Base-by-base conservation (phyloP, 2,797 vertebrate species). In the Morus bassanus region DNA sequence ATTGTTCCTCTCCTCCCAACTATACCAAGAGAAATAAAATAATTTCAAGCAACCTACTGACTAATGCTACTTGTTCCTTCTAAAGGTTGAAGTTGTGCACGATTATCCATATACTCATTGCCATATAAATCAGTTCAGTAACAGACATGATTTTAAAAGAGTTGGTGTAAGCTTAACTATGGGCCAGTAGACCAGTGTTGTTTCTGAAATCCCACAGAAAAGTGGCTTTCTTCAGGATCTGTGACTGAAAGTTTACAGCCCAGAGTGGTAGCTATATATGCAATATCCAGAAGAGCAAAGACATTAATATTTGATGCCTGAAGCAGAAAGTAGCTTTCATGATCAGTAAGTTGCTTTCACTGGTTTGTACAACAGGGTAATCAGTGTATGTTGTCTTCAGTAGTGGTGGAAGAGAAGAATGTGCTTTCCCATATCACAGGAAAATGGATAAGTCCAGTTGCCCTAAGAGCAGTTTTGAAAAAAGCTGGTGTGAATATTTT, bases 401-500 rank as follows among this genome's bases (percentile, higher is more conserved):
- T 98, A 45, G 82, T 61, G 24, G 45, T 97, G 33, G 81, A 81
- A 45, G 84, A 96, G 18, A 54, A 79, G 39, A 95, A 97, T 3
- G 78, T 89, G 11, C 95, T 98, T 33, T 93, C 98, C 35, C 77
- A 98, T 14, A 28, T 99, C n/a, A 76, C 95, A 67, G 99, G 98
- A 61, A 98, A 97, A 93, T 99, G 99, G 99, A 98, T 98, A 98
- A 98, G 94, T 15, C 96, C 96, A 13, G 10, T 96, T 4, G 85
- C 75, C 54, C 98, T 99, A 67, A 98, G 98, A 91, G 87, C 51
- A 41, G 97, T 98, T 80, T 97, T 99, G 98, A 97, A 97, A 76
- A 95, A 93, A 8, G 96, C 98, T 0, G 99, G 99, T 48, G 76
- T 99, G 96, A 99, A 99, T 97, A 94, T 99, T 95, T 99, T 99